Percentiles rank a stretch among this genome's conserved stretches.
phyloP scores from a whole-genome alignment of 2,888 invertebrate genomes.

The Sarcophaga carnaria region DNA sequence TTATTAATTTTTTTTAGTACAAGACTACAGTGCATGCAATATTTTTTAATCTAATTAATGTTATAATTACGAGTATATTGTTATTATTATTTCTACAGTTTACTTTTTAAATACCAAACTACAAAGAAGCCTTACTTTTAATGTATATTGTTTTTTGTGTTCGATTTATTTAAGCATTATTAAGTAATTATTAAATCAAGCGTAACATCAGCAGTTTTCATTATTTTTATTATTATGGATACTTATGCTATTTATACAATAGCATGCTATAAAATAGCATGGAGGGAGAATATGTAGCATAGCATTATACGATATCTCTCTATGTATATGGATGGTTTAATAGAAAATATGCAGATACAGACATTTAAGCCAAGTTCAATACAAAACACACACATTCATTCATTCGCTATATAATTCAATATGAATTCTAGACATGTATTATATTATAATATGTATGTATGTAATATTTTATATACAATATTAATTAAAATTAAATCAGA shows the following conservation, averaged over 20 bases:
- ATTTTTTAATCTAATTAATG: background rate
- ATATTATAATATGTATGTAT: conserved; percentile 14
- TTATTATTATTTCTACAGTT: conserved; percentile 20
- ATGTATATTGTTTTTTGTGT: background rate
- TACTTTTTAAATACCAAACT: background rate
- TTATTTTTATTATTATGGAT: background rate
- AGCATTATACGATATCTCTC: background rate
- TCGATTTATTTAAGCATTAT: conserved; percentile 38
- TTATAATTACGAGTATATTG: conserved; percentile 32
- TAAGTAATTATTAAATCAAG: conserved; percentile 57
- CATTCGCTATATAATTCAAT: background rate
- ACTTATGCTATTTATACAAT: background rate
- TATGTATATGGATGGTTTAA: background rate
- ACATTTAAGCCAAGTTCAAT: conserved; percentile 60
- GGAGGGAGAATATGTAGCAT: background rate
- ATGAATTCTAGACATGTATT: conserved; percentile 22
- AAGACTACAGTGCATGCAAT: background rate
- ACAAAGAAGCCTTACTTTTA: conserved; percentile 25
- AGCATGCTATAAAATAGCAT: background rate
- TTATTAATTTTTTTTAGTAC: too few species aligned
- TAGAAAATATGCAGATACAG: conserved; percentile 7
- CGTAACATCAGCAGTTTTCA: conserved; percentile 53
- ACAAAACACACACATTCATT: conserved; percentile 49
- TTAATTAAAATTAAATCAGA: conserved; percentile 62
- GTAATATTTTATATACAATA: background rate